These are phyloP conservation scores for Cladorhizidae sp. DNA, from an alignment of 37 sponge, comb jelly and placozoan species.

Conservation along the genomic window DNA sequence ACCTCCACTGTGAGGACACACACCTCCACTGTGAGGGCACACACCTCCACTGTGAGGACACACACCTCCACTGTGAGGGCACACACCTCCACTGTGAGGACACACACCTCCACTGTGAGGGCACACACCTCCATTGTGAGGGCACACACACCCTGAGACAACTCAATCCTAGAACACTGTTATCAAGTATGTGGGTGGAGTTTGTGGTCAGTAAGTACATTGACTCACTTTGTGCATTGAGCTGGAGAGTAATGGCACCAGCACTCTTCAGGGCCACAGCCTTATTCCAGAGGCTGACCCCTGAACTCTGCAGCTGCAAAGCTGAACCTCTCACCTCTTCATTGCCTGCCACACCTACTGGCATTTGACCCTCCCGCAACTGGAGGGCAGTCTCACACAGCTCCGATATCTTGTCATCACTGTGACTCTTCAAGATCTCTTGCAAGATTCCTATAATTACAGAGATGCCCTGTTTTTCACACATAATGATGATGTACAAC, in stretches of 20 bases:
- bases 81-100: too few relatives aligned
- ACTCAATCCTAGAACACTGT: too few relatives aligned
- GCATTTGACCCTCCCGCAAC: conserved; percentile 22
- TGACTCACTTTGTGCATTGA: conserved; percentile 71
- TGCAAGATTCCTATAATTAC: conserved; percentile 51
- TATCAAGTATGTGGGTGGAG: not conserved
- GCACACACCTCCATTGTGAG: too few relatives aligned
- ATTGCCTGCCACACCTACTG: conserved; percentile 11
- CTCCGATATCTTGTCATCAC: conserved; percentile 38
- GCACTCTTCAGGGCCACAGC: conserved; percentile 73
- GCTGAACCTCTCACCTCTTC: conserved; percentile 14
- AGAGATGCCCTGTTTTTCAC: too few relatives aligned
- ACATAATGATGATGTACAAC: too few relatives aligned
- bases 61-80: too few relatives aligned
- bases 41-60: too few relatives aligned
- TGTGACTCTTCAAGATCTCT: conserved; percentile 50
- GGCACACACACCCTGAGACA: too few relatives aligned
- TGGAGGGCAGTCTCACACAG: conserved; percentile 58
- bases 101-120: too few relatives aligned
- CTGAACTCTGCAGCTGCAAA: conserved; percentile 56
- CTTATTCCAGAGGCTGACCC: conserved; percentile 73
- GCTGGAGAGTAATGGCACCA: conserved; percentile 19
- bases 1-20: too few relatives aligned
- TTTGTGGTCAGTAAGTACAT: not conserved
- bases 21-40: too few relatives aligned